Base-by-base conservation (phyloP, 1,140 invertebrate genomes). In the Macrotrachela quadricornifera region DNA sequence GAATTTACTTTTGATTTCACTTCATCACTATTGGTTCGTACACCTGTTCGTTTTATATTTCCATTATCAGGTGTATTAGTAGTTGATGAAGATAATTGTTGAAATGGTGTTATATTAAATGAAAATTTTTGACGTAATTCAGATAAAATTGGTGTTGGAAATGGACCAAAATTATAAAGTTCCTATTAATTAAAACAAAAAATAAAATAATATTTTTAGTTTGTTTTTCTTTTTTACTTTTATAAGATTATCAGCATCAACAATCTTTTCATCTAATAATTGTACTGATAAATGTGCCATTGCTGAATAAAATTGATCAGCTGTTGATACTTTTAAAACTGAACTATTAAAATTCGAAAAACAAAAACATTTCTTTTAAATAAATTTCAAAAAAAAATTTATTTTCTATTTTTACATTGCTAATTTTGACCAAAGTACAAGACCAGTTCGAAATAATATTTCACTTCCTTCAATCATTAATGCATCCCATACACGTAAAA, bases 381-480 rank as follows among this genome's bases (percentile, higher is more conserved):
- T 30, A 2, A 30, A 30, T 30, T 30, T 30, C 8, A 2, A 4
- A 30, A 30, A 30, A 30, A 4, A 30, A 30, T 30, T 8, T n/a
- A n/a, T n/a, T n/a, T n/a, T n/a, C n/a, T n/a, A n/a, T n/a, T 4
- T 30, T 30, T 30, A 30, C 21, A 30, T 8, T 4, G 21, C 65
- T 62, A 79, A 66, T 85, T 65, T 66, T 30, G 61, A 83, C 88
- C 88, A 95, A 49, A 95, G 87, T 1, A 84, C 85, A 0, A 95
- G 70, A 0, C 87, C 86, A 10, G 87, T 86, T 40, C 85, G 74
- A 0, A 96, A 71, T 0, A 95, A 71, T 1, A 96, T 80, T 66
- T 91, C 85, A 59, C 90, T 90, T 6, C 88, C 88, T 68, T 95
- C 87, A 21, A 95, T 76, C 46, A 95, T 79, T n/a, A 94, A 80